Base-by-base conservation (phyloP, 2,113 vertebrate species). In the Atherinomorus stipes region DNA sequence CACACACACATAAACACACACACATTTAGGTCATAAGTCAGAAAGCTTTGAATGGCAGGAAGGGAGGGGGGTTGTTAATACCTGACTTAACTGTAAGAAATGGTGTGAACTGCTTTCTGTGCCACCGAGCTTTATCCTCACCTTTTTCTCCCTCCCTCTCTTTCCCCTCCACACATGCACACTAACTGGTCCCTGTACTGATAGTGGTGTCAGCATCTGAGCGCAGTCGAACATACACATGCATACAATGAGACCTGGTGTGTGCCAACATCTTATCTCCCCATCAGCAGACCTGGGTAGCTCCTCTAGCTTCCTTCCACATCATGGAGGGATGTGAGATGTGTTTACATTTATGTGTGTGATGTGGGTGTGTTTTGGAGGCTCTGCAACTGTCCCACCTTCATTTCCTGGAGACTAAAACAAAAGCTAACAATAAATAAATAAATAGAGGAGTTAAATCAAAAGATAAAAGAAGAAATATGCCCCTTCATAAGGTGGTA, bases 21-120 rank as follows among this genome's bases (percentile, higher is more conserved):
- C 77, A 79, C 44, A 73, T 34, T 67, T 4, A 64, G 71, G 83
- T 89, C 79, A 83, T 70, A 81, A 77, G 74, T 86, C 81, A 86
- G 73, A 76, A 68, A 65, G 42, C 19, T 82, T 83, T 91, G 82
- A 91, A 89, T 89, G 61, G 82, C 77, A 88, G 87, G 89, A 91
- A 91, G 87, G 87, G 89, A 84, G 87, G 69, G 73, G 70, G 71
- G 54, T 61, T 82, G 84, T 88, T 90, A 75, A 79, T 68, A 60
- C 61, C 73, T 66, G 78, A 76, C 71, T 78, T 71, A 15, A 80
- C 66, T 57, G 67, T 85, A 89, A 88, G 86, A 84, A 80, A 91
- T 80, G 76, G 79, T 89, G 84, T 89, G 84, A 88, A 85, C 78
- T 71, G 40, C 71, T 72, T 73, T 80, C 62, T 71, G 38, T 75